Percentiles rank a stretch among this genome's conserved stretches.
phyloP scores from a whole-genome alignment of 2,888 invertebrate species.

The Labia minor region DNA sequence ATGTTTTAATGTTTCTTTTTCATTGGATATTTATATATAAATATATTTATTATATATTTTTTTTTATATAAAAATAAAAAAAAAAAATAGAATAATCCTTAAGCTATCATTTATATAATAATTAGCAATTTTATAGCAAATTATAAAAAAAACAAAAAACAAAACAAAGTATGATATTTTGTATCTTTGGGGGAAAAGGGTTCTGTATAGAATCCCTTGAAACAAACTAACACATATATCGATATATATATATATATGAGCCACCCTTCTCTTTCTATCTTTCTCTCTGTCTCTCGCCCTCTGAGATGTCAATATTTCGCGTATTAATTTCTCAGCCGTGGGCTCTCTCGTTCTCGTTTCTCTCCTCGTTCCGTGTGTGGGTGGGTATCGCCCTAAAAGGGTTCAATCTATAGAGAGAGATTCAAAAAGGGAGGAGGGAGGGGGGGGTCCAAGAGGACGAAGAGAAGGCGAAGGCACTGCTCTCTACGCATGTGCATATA shows the following conservation, averaged over 20 bases:
- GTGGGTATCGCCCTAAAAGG: neutral
- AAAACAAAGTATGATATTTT: neutral
- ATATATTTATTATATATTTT: too few species aligned
- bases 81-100: neutral
- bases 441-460: neutral
- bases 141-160: neutral
- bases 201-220: neutral
- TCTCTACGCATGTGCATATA: neutral
- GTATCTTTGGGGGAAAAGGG: neutral
- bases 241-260: neutral
- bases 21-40: too few species aligned
- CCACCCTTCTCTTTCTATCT: neutral
- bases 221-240: neutral
- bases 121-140: too few species aligned
- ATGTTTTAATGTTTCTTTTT: too few species aligned
- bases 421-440: neutral
- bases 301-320: neutral
- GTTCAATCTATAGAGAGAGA: neutral
- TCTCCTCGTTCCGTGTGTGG: neutral
- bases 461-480: neutral
- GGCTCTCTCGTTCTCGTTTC: neutral
- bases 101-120: too few species aligned
- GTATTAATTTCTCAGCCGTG: neutral
- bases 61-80: neutral
- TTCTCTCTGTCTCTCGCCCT: neutral